A percentile compares a stretch with the other conserved stretches of the same genome.
phyloP scores from a whole-genome alignment of 2,797 vertebrate genomes.

The Sitta carolinensis region DNA sequence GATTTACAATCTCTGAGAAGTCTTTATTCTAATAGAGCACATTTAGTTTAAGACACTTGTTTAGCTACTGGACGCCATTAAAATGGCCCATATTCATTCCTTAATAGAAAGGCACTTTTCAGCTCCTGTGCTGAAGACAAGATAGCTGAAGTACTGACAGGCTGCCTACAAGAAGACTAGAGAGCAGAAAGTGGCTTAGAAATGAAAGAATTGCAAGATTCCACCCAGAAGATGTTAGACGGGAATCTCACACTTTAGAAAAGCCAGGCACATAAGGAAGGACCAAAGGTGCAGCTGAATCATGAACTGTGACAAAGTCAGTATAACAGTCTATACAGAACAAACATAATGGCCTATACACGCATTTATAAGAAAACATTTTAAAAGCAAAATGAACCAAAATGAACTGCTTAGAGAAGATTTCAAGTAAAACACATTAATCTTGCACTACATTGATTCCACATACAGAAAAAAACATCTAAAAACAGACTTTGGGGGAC shows the following conservation, averaged over 20 bases:
- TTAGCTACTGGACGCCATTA: neutral
- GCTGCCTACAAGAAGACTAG: neutral
- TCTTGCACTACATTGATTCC: neutral
- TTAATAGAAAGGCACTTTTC: neutral
- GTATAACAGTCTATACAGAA: neutral
- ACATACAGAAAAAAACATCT: neutral
- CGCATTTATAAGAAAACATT: neutral
- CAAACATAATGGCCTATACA: neutral
- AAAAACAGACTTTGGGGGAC: neutral
- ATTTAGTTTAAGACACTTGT: neutral
- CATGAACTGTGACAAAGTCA: neutral
- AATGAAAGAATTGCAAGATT: neutral
- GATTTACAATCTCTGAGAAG: neutral
- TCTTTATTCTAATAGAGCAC: neutral
- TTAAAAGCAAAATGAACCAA: neutral
- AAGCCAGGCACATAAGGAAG: neutral
- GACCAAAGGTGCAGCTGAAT: neutral
- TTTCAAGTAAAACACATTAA: neutral
- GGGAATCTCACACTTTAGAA: rapidly evolving
- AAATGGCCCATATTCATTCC: neutral
- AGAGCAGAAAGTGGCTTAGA: neutral
- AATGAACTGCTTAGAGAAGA: neutral
- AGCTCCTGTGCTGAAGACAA: neutral
- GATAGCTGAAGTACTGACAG: neutral
- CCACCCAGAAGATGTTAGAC: neutral